A percentile compares a stretch with the other conserved stretches of the same genome.
Conservation (phyloP, 1,140 invertebrate genomes). For the Ceratosolen fusciceps region DNA sequence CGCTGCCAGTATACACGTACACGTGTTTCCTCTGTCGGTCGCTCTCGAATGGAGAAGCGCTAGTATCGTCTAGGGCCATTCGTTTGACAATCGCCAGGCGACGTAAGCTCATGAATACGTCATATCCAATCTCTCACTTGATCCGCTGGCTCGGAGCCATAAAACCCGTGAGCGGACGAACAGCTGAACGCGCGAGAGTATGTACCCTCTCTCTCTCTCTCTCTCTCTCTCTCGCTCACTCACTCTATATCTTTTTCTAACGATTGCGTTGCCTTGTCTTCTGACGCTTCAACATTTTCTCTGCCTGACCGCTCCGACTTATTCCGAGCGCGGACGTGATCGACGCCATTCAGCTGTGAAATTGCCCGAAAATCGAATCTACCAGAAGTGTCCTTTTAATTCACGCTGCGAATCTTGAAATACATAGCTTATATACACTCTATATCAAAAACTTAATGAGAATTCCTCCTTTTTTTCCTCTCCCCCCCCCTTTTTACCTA, state of each 20-base stretch:
- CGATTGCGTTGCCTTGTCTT: constrained; percentile 10
- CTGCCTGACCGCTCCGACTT: neutral
- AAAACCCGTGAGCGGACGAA: constrained; percentile 15
- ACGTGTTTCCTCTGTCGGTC: constrained; percentile 28
- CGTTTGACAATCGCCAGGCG: constrained; percentile 14
- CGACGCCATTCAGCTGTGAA: constrained; percentile 26
- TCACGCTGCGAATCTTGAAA: neutral
- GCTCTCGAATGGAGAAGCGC: neutral
- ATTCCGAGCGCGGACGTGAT: constrained; percentile 4
- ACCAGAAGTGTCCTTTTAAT: constrained; percentile 15
- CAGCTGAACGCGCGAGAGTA: neutral
- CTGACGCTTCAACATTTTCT: constrained; percentile 13
- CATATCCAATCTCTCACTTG: constrained; percentile 63
- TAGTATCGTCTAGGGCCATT: neutral
- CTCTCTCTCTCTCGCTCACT: neutral
- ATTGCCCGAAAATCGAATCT: constrained; percentile 31
- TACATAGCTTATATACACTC: neutral
- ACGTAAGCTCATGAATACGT: constrained; percentile 65
- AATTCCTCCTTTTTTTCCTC: neutral
- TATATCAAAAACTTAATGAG: neutral
- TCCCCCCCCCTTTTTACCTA: no score
- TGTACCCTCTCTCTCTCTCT: constrained; percentile 1
- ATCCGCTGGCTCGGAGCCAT: constrained; percentile 44
- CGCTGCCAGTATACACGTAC: constrained; percentile 64
- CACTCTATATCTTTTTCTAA: constrained; percentile 15